Evolutionary conservation across 2,888 invertebrate genomes (phyloP).

Genomic region (Pomacea canaliculata): DNA sequence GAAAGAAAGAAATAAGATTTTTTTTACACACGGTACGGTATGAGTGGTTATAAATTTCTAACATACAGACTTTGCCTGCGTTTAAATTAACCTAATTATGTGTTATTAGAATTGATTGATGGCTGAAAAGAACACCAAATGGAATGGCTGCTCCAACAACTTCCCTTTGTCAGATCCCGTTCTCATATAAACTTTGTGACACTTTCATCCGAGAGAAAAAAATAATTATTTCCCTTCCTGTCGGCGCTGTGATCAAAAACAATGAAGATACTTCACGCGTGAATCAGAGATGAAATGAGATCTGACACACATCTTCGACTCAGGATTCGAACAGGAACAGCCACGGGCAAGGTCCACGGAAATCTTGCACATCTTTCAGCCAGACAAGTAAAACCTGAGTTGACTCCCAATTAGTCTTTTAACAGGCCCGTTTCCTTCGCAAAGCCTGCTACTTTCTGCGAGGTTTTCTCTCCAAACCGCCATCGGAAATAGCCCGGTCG

Average conservation of each 20-base stretch:
- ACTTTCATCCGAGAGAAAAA: background rate
- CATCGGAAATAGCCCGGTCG: conserved; percentile 25
- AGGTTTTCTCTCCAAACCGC: conserved; percentile 25
- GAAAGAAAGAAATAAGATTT: no score
- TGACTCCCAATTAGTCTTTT: conserved; percentile 27
- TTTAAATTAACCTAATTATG: no score
- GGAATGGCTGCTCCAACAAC: background rate
- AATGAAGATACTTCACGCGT: conserved; percentile 10
- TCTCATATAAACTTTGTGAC: no score
- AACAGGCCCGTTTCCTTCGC: conserved; percentile 15
- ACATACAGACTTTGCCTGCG: no score
- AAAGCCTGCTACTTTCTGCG: conserved; percentile 17
- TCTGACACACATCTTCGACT: conserved; percentile 17
- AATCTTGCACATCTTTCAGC: conserved; percentile 6
- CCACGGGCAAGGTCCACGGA: background rate
- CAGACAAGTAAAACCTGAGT: conserved; percentile 23
- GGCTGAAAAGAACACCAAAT: background rate
- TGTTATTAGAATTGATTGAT: no score
- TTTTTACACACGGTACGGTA: no score
- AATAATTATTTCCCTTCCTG: conserved; percentile 25
- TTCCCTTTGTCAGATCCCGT: no score
- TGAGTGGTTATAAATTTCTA: no score
- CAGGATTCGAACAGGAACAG: conserved; percentile 10
- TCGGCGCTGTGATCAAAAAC: conserved; percentile 3
- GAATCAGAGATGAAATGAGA: conserved; percentile 23